Evolutionary conservation across 2,888 invertebrate species (phyloP).

Genomic region (Metopia argyrocephala): DNA sequence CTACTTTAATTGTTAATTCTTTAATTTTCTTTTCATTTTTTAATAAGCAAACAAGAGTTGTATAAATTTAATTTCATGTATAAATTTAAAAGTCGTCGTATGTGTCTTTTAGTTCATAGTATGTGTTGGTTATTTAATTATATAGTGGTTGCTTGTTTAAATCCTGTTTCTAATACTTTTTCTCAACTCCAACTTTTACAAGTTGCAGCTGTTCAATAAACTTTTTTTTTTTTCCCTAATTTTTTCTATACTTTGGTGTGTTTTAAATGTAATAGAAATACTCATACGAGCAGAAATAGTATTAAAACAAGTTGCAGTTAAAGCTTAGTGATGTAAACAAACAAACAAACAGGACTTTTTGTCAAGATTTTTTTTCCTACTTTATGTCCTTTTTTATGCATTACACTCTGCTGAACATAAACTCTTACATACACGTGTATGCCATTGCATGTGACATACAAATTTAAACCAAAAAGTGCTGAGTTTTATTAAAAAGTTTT

Average conservation of each 20-base stretch:
- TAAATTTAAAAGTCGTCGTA: neutral
- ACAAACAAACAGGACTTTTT: slow-evolving; percentile 32
- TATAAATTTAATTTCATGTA: neutral
- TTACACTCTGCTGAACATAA: slow-evolving; percentile 10
- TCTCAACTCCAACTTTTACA: slow-evolving; percentile 50
- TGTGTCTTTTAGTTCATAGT: neutral
- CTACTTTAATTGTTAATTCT: no score
- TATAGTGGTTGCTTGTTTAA: slow-evolving; percentile 36
- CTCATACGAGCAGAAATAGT: neutral
- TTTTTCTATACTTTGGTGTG: slow-evolving; percentile 8
- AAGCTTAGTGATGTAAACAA: slow-evolving; percentile 35
- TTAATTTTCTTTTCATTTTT: no score
- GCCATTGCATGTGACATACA: neutral
- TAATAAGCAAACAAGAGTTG: no score
- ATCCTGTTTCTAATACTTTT: slow-evolving; percentile 51
- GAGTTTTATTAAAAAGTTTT: slow-evolving; percentile 39
- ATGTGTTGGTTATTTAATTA: no score
- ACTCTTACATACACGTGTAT: neutral
- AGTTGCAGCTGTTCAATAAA: slow-evolving; percentile 63
- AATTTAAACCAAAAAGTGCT: slow-evolving; percentile 1
- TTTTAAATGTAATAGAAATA: neutral
- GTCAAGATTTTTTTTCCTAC: slow-evolving; percentile 38
- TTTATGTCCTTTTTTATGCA: slow-evolving; percentile 45
- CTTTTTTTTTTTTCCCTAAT: slow-evolving; percentile 16
- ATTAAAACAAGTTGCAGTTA: slow-evolving; percentile 22